These are phyloP conservation scores for Sylvietta virens DNA, from an alignment of 2,113 vertebrate genomes.

Conservation along the genomic window DNA sequence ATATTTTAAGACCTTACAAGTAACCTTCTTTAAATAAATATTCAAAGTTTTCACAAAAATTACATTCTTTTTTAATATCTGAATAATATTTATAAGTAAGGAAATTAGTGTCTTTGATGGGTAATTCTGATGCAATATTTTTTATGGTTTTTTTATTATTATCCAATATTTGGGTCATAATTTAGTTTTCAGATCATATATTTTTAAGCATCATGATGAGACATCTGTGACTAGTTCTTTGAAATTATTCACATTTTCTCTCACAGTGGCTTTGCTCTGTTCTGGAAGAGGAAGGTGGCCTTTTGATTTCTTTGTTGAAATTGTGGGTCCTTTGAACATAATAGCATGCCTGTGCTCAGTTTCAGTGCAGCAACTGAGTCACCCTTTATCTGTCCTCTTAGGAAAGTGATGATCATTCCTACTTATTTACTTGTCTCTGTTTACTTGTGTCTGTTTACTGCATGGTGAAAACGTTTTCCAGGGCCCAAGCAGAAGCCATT, in stretches of 20 bases:
- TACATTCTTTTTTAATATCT: background rate
- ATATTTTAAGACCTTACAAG: background rate
- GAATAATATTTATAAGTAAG: background rate
- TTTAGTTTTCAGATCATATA: background rate
- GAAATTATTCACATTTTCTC: background rate
- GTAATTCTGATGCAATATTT: background rate
- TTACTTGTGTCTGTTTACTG: background rate
- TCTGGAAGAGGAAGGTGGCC: background rate
- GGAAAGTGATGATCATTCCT: background rate
- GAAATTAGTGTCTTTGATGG: background rate
- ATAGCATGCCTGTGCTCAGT: background rate
- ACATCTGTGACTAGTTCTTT: background rate
- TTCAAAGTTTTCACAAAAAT: background rate
- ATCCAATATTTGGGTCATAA: background rate
- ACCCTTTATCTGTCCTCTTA: background rate
- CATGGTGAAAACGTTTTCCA: background rate
- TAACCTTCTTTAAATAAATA: background rate
- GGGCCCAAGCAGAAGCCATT: background rate
- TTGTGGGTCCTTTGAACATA: background rate
- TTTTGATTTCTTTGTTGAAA: background rate
- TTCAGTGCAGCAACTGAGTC: background rate
- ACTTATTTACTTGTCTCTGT: background rate
- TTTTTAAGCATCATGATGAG: background rate
- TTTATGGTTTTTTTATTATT: background rate
- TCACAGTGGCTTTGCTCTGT: background rate